Evolutionary conservation across 1,140 invertebrate genomes (phyloP), one percentile per base, ranked within the genome.

Genomic region (Campoletis sonorensis): DNA sequence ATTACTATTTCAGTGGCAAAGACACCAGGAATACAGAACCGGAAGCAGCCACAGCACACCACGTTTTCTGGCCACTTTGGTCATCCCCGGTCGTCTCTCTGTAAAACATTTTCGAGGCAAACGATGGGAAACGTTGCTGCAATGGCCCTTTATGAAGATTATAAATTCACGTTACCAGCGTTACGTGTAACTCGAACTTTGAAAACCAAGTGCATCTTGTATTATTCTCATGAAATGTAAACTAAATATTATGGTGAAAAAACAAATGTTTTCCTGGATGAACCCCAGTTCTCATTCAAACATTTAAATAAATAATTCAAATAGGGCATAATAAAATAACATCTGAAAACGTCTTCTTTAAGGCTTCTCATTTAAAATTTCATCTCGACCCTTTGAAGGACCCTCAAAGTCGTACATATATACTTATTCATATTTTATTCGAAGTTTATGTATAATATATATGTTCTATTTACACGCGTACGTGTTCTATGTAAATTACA

Each of bases 161-260:
- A 16, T 4, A n/a, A 54, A 54, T 54, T 8, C 51, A 8, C 51
- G n/a, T 54, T 54, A n/a, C 51, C 51, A 54, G n/a, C 40, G 72
- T 73, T 73, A 84, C 54, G 79, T 37, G 85, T 80, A 76, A 82
- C 82, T 86, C 81, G 81, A 82, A 80, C 72, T 79, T 71, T 71
- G 80, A 64, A 64, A 68, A 68, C 70, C 61, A 64, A 64, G 26
- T 27, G 3, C 61, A 64, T n/a, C n/a, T 54, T 1, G 18, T 54
- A 54, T 54, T 15, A 4, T 64, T 23, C 23, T n/a, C 23, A 64
- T 64, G 1, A 23, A 26, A 64, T 64, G 4, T 10, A 23, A 7
- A 64, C 4, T 54, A 18, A 54, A 54, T n/a, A 54, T 18, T 7
- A 2, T 33, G 30, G 30, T 4, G 30, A 33, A 33, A 2, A 33